Evolutionary conservation across 2,113 vertebrate species (phyloP).

Genomic region (Calonectris borealis): DNA sequence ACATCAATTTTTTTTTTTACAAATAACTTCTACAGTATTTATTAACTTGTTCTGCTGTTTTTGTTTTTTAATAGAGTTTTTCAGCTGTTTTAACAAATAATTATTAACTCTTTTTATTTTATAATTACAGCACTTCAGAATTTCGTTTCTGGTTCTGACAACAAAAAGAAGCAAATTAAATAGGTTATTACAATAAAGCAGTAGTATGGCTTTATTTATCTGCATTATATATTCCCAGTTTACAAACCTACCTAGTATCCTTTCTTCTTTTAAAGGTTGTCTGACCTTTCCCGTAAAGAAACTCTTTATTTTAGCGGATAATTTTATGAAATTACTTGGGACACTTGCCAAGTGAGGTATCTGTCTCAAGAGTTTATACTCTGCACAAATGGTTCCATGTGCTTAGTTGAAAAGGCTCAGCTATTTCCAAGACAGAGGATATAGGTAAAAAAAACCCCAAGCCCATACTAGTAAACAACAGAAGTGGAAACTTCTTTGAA

Average conservation of each 20-base stretch:
- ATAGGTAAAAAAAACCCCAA: neutral
- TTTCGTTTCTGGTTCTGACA: neutral
- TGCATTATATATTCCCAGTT: neutral
- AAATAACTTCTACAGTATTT: neutral
- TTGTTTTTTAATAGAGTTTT: neutral
- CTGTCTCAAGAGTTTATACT: neutral
- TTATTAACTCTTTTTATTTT: neutral
- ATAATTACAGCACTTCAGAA: neutral
- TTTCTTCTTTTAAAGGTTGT: neutral
- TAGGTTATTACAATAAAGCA: neutral
- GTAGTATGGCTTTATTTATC: neutral
- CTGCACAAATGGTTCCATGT: neutral
- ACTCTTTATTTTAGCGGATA: neutral
- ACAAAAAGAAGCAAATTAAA: neutral
- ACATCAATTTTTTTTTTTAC: neutral
- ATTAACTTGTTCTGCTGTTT: neutral
- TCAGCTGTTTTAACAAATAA: neutral
- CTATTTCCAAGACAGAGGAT: neutral
- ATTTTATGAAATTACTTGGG: conserved; percentile 1
- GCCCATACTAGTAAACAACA: neutral
- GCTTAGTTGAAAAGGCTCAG: neutral
- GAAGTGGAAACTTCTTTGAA: neutral
- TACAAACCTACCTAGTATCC: neutral
- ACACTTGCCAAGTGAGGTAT: neutral
- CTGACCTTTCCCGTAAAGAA: neutral